These are phyloP conservation scores for Philypnodon macrostomus DNA, from an alignment of 2,797 vertebrate genomes.

Conservation along the genomic window DNA sequence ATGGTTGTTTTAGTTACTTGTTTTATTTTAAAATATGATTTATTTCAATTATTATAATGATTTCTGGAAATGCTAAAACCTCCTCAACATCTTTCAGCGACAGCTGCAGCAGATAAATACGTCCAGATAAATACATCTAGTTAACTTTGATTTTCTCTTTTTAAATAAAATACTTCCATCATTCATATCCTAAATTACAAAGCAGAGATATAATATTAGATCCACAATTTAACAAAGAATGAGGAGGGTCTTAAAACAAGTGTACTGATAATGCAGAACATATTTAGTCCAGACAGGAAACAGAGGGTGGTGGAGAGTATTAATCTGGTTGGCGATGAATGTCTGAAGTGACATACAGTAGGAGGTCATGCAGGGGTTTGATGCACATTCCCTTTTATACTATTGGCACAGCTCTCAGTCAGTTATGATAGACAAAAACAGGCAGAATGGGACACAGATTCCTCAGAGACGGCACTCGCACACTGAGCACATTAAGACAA, in stretches of 20 bases:
- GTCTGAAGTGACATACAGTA: conserved; percentile 64
- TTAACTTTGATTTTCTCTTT: conserved; percentile 58
- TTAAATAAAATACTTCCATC: conserved; percentile 95
- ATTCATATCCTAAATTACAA: conserved; percentile 89
- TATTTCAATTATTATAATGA: conserved; percentile 87
- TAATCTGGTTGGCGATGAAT: conserved; percentile 56
- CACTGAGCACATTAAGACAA: conserved; percentile 23
- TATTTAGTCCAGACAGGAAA: conserved; percentile 35
- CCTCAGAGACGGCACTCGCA: conserved; percentile 49
- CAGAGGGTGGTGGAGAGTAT: conserved; percentile 50
- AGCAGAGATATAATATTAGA: conserved; percentile 70
- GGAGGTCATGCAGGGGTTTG: conserved; percentile 60
- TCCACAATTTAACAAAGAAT: conserved; percentile 81
- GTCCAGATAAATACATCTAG: conserved; percentile 64
- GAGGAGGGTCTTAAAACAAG: conserved; percentile 72
- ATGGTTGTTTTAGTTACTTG: conserved; percentile 66
- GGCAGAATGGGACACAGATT: conserved; percentile 33
- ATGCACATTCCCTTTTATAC: conserved; percentile 52
- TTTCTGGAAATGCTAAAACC: conserved; percentile 84
- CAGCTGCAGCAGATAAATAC: conserved; percentile 68
- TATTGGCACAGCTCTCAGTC: conserved; percentile 51
- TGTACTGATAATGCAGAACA: conserved; percentile 67
- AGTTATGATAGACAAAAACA: conserved; percentile 51
- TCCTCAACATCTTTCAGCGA: conserved; percentile 77
- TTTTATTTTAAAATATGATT: conserved; percentile 98